These are phyloP conservation scores for Cotesia chilonis DNA, from an alignment of 1,140 invertebrate genomes.

Conservation along the genomic window DNA sequence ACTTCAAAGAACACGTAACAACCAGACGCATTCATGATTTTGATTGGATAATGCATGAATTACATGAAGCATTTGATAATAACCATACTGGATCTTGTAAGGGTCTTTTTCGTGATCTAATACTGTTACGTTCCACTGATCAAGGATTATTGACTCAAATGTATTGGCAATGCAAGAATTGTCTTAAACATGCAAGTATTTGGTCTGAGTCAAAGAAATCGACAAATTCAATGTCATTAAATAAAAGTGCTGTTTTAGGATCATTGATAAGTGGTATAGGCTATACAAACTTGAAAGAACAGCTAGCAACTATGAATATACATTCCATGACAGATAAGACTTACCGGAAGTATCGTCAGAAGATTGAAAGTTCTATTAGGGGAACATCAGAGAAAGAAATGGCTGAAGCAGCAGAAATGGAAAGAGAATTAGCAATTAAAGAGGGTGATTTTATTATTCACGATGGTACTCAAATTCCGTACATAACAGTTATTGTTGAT, in stretches of 20 bases:
- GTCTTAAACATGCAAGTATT: too few relatives aligned
- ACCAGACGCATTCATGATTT: too few relatives aligned
- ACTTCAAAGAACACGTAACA: too few relatives aligned
- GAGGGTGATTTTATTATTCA: slow-evolving; percentile 37
- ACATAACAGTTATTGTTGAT: slow-evolving; percentile 51
- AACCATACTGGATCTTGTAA: too few relatives aligned
- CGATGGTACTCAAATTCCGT: slow-evolving; percentile 42
- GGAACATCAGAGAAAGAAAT: slow-evolving; percentile 45
- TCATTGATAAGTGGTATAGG: slow-evolving; percentile 46
- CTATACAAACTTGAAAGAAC: slow-evolving; percentile 42
- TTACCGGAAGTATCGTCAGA: slow-evolving; percentile 39
- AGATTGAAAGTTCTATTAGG: slow-evolving; percentile 34
- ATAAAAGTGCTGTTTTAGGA: slow-evolving; percentile 42
- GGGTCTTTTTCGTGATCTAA: too few relatives aligned
- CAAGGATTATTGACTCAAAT: too few relatives aligned
- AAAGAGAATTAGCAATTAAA: slow-evolving; percentile 46
- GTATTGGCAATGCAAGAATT: too few relatives aligned
- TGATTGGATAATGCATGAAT: too few relatives aligned
- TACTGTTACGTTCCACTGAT: too few relatives aligned
- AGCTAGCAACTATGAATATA: slow-evolving; percentile 46
- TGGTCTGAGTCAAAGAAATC: too few relatives aligned
- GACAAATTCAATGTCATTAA: slow-evolving; percentile 36
- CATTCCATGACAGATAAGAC: slow-evolving; percentile 43
- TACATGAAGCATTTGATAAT: too few relatives aligned
- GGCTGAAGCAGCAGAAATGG: slow-evolving; percentile 49